Evolutionary conservation across 2,888 invertebrate genomes (phyloP), one percentile per base, ranked within the genome.

Genomic region (Platycheirus albimanus): DNA sequence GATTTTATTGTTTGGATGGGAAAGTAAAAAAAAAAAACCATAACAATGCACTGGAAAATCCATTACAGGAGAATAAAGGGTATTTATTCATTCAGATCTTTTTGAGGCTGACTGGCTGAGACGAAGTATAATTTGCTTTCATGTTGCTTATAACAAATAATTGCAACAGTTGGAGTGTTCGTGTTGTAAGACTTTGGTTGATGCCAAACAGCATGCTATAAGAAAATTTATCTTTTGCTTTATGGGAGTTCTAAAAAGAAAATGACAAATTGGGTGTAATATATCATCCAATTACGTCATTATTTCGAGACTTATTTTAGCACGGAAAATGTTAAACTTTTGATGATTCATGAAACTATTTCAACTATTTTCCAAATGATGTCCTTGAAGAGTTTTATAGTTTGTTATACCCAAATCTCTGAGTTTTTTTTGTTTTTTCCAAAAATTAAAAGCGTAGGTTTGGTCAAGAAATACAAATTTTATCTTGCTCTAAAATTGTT

Each of bases 1-100:
- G 52, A 33, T 15, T 76, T 61, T 28, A 30, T 54, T 63, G 52
- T 69, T 47, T 41, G 47, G 43, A 0, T 41, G 24, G 4, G 7
- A 45, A 7, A 41, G 47, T 58, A 17, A 61, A 45, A 54, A 63
- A n/a, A 43, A 52, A 63, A 63, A 30, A 11, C 52, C 24, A 52
- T 52, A 58, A 54, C 13, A 69, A 63, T 69, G 45, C 28, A 76
- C 43, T 61, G 15, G 38, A 28, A 17, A 58, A 17, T 36, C 6
- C 15, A 28, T n/a, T 8, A 49, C 11, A 38, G 56, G 61, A 61
- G 61, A 54, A 30, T 38, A 15, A 52, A 33, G n/a, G 30, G 19
- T 15, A 13, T 56, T 58, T 43, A 20, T 33, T 4, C 2, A 24
- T 30, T 8, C 33, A 19, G 24, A 43, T 15, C n/a, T 24, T 33